Base-by-base conservation (phyloP, 35 echinoderm and acorn worm species). In the Nesometra sesokonis region DNA sequence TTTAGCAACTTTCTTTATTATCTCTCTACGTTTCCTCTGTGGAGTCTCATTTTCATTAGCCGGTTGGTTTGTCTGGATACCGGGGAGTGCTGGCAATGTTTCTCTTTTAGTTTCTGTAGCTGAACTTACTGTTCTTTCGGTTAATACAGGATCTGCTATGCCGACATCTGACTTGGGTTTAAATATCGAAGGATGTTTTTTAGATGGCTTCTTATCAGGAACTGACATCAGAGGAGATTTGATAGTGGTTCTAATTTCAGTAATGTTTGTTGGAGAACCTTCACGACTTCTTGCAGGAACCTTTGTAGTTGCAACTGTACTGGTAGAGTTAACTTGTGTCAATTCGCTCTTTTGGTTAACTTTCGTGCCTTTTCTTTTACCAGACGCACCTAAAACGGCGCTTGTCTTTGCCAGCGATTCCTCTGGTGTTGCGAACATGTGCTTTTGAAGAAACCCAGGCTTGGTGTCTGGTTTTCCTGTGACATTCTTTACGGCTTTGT, bases 391-490 rank as follows among this genome's bases (percentile, higher is more conserved):
- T 4, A 36, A 84, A 29, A 88, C 30, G 7, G 91, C 37, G 35
- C 78, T 77, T 29, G 85, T 90, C 46, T 97, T 80, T 0, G 91
- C 57, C 29, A 93, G 36, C 2, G 40, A 80, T 84, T 84, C 80
- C 34, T 86, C 57, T 46, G 95, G 91, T 4, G 91, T 97, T 9
- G 95, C 87, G 46, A 97, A 84, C 84, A 91, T 81, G 82, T 97
- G 95, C 87, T 91, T 93, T 80, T 85, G 38, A 1, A 97, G 77
- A 57, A 67, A 78, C 34, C 95, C 91, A 0, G 87, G 84, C 87
- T 91, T 97, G 21, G 84, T 97, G 38, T 97, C 95, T 30, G 95
- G 95, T 78, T 86, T 91, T 3, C 95, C 95, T 4, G 91, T 93
- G 31, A 97, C 92, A 78, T 97, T 97, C 30, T 85, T 88, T 1